Evolutionary conservation across 1,140 invertebrate species (phyloP).

Genomic region (Trachelipus rathkii): DNA sequence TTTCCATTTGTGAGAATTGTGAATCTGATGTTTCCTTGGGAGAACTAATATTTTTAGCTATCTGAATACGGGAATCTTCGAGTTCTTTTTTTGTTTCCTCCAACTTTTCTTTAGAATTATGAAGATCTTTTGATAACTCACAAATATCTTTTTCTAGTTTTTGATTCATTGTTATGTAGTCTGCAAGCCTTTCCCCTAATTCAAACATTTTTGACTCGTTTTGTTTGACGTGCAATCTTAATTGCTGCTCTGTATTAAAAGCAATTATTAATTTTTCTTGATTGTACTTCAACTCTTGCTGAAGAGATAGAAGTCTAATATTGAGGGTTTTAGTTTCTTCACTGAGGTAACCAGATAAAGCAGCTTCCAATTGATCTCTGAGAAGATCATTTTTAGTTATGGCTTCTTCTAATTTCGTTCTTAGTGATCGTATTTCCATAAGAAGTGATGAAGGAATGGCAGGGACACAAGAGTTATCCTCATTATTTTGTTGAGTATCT

Average conservation of each 20-base stretch:
- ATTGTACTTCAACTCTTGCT: background rate
- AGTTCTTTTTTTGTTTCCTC: background rate
- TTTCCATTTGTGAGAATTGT: background rate
- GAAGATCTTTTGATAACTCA: background rate
- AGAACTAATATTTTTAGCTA: background rate
- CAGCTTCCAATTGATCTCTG: conserved; percentile 48
- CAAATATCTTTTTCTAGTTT: background rate
- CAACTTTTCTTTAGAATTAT: background rate
- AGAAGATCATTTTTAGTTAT: conserved; percentile 50
- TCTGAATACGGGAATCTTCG: background rate
- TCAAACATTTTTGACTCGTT: background rate
- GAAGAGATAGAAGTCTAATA: background rate
- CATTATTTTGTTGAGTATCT: conserved; percentile 20
- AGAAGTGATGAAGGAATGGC: conserved; percentile 48
- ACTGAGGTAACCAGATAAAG: conserved; percentile 31
- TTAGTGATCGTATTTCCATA: conserved; percentile 49
- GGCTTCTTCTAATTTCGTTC: conserved; percentile 50
- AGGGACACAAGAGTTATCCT: conserved; percentile 24
- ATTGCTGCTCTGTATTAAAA: background rate
- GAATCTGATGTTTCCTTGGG: background rate
- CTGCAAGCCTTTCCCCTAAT: background rate
- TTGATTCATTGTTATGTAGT: background rate
- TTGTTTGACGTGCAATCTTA: background rate
- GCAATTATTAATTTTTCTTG: conserved; percentile 2
- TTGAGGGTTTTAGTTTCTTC: conserved; percentile 24